Percentiles rank a stretch among this genome's conserved stretches.
These are phyloP conservation scores for Polietes domitor DNA, from an alignment of 2,888 invertebrate species.

Conservation along the genomic window DNA sequence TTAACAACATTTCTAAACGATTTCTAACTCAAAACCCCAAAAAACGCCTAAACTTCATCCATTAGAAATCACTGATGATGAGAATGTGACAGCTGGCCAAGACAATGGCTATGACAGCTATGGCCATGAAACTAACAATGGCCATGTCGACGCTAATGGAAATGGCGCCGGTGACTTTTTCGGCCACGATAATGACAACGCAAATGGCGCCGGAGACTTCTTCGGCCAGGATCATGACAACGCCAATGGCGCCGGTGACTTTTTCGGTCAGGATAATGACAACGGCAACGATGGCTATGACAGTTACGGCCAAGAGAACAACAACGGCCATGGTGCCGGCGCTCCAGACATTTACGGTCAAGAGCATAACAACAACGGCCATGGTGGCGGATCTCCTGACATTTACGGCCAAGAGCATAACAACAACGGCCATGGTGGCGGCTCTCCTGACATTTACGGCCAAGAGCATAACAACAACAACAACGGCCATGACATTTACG, in stretches of 20 bases:
- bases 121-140: constrained; percentile 32
- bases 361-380: not conserved
- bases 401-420: constrained; percentile 13
- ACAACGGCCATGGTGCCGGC: not conserved
- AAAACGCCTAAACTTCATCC: constrained; percentile 42
- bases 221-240: not conserved
- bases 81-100: constrained; percentile 47
- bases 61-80: constrained; percentile 60
- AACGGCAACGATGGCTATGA: not conserved
- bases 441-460: not conserved
- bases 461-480: not conserved
- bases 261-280: constrained; percentile 23
- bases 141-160: constrained; percentile 30
- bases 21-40: not conserved
- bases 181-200: not conserved
- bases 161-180: not conserved
- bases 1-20: constrained; percentile 22
- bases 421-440: constrained; percentile 10
- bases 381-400: not conserved
- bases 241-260: not conserved
- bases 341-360: not conserved
- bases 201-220: not conserved
- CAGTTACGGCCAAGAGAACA: not conserved
- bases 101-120: constrained; percentile 40
- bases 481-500: not conserved